A percentile compares a stretch with the other conserved stretches of the same genome.
Conservation (phyloP, 2,113 vertebrate species). For the Chauna torquata region DNA sequence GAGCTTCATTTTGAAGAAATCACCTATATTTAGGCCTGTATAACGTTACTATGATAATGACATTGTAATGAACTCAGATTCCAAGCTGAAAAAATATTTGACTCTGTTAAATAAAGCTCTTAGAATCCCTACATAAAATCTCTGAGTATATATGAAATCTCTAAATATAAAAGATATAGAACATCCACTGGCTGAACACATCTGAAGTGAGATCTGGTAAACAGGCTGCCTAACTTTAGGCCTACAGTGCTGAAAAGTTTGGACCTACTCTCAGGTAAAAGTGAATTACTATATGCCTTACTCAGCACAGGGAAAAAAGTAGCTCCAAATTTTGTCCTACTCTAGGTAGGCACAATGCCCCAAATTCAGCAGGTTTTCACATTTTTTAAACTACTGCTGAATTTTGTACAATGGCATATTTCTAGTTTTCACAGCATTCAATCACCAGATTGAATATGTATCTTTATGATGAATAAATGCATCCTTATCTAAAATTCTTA, state of each 20-base stretch:
- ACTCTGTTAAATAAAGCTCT: background rate
- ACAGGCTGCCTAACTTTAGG: background rate
- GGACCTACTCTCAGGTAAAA: background rate
- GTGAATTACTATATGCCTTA: background rate
- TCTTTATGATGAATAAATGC: background rate
- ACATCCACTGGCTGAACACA: background rate
- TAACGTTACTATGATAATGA: background rate
- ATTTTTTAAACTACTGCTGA: background rate
- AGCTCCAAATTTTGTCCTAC: background rate
- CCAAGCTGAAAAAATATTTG: background rate
- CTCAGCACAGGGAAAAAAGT: background rate
- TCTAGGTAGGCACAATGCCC: background rate
- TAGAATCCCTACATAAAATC: background rate
- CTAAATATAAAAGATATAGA: background rate
- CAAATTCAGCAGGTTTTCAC: background rate
- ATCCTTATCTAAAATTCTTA: too few species aligned
- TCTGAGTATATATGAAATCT: background rate
- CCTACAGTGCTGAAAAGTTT: background rate
- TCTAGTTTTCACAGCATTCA: background rate
- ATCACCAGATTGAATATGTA: background rate
- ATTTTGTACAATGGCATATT: background rate
- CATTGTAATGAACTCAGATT: background rate
- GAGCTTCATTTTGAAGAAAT: background rate
- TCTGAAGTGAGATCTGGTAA: background rate
- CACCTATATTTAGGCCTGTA: background rate